A percentile compares a stretch with the other conserved stretches of the same genome.
Evolutionary conservation across 2,113 vertebrate genomes (phyloP).

Genomic region (Elaphurus davidianus): DNA sequence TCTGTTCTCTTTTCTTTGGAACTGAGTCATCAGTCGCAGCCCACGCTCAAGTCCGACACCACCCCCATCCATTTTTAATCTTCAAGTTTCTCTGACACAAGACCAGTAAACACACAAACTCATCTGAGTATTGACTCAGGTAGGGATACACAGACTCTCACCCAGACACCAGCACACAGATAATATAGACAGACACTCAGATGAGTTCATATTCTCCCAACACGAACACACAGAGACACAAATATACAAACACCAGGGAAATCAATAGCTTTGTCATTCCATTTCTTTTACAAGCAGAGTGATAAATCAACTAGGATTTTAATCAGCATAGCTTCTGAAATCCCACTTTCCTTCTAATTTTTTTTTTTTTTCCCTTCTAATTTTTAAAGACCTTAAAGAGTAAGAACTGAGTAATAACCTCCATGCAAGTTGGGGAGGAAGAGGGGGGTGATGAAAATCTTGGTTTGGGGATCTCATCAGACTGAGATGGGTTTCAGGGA

Average conservation of each 20-base stretch:
- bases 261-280: constrained; percentile 19
- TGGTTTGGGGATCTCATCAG: background rate
- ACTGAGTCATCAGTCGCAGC: background rate
- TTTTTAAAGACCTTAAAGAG: constrained; percentile 1
- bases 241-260: background rate
- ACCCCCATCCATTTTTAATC: background rate
- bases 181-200: background rate
- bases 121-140: background rate
- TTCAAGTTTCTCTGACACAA: background rate
- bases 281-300: background rate
- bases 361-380: background rate
- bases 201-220: background rate
- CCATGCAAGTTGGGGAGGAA: background rate
- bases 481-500: background rate
- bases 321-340: constrained; percentile 7
- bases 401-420: background rate
- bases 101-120: background rate
- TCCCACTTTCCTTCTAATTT: background rate
- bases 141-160: background rate
- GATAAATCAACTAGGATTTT: constrained; percentile 32
- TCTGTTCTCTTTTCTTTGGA: background rate
- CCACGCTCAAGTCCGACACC: background rate
- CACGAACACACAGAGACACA: background rate
- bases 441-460: background rate
- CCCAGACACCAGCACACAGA: background rate